Conservation (phyloP, 2,797 vertebrate species). For the Cyclura pinguis region DNA sequence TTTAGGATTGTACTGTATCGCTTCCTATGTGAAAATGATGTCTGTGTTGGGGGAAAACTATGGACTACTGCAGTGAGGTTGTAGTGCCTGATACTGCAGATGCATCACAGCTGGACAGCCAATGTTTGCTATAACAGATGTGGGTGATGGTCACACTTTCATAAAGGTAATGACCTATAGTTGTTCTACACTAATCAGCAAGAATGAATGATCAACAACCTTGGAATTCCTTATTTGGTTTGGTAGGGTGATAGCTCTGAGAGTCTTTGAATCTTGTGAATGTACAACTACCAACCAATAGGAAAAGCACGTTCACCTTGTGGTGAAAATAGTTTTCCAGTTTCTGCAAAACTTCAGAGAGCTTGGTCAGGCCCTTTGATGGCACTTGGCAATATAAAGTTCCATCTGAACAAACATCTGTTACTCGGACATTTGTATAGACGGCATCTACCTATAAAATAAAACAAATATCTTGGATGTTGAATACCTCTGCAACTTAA, state of each 20-base stretch:
- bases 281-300: not conserved
- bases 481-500: slow-evolving; percentile 13
- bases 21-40: not conserved
- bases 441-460: slow-evolving; percentile 82
- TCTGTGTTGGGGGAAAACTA: not conserved
- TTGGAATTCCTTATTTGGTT: not conserved
- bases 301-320: slow-evolving; percentile 79
- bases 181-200: not conserved
- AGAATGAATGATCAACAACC: not conserved
- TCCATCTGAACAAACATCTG: slow-evolving; percentile 89
- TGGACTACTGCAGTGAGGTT: not conserved
- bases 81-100: not conserved
- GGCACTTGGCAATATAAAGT: slow-evolving; percentile 91
- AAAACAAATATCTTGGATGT: not conserved
- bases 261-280: not conserved
- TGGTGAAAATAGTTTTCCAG: slow-evolving; percentile 85
- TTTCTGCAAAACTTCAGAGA: slow-evolving; percentile 85
- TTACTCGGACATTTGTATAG: slow-evolving; percentile 87
- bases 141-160: not conserved
- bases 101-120: not conserved
- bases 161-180: not conserved
- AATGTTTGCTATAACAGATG: not conserved
- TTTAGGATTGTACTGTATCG: not conserved
- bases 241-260: not conserved
- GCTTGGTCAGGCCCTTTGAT: slow-evolving; percentile 86